Evolutionary conservation across 2,113 vertebrate genomes (phyloP).

Genomic region (Nyctibius bracteatus): DNA sequence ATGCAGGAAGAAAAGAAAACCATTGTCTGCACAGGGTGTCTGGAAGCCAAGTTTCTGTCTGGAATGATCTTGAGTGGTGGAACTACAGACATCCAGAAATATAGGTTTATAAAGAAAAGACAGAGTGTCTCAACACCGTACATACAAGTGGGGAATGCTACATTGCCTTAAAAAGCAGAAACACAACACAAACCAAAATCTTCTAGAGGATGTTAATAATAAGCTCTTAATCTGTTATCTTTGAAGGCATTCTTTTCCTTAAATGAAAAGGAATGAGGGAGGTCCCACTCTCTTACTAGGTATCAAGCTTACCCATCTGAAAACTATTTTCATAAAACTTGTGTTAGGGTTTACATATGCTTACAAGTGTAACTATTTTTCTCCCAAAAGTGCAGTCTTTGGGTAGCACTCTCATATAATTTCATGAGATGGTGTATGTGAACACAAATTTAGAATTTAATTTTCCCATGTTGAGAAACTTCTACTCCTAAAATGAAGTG

Average conservation of each 20-base stretch:
- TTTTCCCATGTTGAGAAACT: neutral
- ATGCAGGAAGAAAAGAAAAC: slow-evolving; percentile 17
- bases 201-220: neutral
- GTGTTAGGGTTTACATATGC: neutral
- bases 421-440: neutral
- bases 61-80: neutral
- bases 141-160: neutral
- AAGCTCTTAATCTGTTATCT: neutral
- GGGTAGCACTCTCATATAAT: neutral
- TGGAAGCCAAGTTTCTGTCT: slow-evolving; percentile 11
- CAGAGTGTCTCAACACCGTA: neutral
- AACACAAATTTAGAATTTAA: neutral
- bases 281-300: neutral
- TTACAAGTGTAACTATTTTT: neutral
- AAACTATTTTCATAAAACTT: neutral
- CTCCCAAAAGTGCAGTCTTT: neutral
- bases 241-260: neutral
- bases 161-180: neutral
- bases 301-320: neutral
- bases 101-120: neutral
- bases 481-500: neutral
- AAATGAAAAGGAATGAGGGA: neutral
- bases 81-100: neutral
- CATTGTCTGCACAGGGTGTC: neutral
- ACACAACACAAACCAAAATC: neutral